A percentile compares a stretch with the other conserved stretches of the same genome.
phyloP scores from a whole-genome alignment of 2,888 invertebrate genomes.

The Cloeon dipterum region DNA sequence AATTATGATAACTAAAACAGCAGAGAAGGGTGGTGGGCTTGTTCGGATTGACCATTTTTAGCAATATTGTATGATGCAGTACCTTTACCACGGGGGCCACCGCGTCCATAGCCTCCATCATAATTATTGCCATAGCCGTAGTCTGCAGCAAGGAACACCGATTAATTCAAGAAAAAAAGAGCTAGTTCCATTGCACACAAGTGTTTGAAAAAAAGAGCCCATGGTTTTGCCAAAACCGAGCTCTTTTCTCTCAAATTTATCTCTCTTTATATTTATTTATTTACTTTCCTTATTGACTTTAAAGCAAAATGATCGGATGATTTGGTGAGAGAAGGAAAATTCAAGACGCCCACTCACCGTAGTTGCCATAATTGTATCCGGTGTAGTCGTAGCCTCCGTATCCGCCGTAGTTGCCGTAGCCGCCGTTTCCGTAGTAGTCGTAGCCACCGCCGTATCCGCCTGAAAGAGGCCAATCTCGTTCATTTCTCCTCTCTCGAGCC shows the following conservation, averaged over 20 bases:
- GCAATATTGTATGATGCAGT: no score
- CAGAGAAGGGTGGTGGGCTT: no score
- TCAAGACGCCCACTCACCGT: no score
- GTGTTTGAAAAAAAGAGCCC: no score
- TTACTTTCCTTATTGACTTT: no score
- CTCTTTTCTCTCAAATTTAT: slow-evolving; percentile 4
- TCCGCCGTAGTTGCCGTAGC: slow-evolving; percentile 22
- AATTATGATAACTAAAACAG: no score
- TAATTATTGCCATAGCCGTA: slow-evolving; percentile 35
- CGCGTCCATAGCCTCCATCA: slow-evolving; percentile 71
- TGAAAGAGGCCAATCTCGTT: no score
- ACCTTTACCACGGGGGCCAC: slow-evolving; percentile 76
- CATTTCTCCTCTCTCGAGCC: no score
- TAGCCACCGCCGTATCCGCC: slow-evolving; percentile 31
- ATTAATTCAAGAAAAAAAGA: no score
- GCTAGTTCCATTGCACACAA: no score
- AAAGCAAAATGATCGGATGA: slow-evolving; percentile 9
- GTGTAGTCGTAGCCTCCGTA: slow-evolving; percentile 43
- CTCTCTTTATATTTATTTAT: slow-evolving; percentile 7
- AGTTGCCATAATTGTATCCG: slow-evolving; percentile 64
- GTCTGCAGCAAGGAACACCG: no score
- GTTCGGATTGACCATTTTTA: no score
- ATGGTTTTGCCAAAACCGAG: slow-evolving; percentile 5
- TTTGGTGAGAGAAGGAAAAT: slow-evolving; percentile 27
- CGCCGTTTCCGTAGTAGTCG: slow-evolving; percentile 37